A percentile compares a stretch with the other conserved stretches of the same genome.
phyloP scores from a whole-genome alignment of 2,797 vertebrate genomes.

The Sebastes taczanowskii region DNA sequence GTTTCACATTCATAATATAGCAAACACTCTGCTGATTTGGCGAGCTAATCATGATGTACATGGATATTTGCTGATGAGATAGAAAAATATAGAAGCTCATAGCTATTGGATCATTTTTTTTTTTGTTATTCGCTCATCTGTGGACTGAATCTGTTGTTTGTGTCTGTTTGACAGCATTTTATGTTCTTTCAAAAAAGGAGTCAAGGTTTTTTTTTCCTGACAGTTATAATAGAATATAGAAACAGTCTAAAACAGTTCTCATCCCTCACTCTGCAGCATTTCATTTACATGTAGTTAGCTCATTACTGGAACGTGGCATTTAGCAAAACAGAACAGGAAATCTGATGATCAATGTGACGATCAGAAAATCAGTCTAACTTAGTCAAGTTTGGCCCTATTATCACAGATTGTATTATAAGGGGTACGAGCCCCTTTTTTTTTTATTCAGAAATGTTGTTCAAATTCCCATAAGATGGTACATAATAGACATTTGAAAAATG shows the following conservation, averaged over 20 bases:
- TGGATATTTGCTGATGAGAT: not conserved
- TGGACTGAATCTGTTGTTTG: not conserved
- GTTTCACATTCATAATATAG: not conserved
- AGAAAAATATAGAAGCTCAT: no score
- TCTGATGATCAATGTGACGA: no score
- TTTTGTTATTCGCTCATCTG: not conserved
- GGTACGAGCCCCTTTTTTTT: no score
- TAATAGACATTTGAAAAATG: no score
- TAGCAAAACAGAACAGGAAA: no score
- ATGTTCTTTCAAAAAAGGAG: not conserved
- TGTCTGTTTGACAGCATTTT: not conserved
- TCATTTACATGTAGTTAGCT: not conserved
- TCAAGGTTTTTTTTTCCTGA: not conserved
- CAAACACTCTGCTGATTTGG: not conserved
- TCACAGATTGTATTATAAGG: not conserved
- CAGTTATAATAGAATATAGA: not conserved
- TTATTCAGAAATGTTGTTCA: no score
- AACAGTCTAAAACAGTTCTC: not conserved
- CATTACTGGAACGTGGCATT: not conserved
- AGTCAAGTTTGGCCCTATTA: not conserved
- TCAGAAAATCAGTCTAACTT: not conserved
- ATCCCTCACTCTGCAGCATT: not conserved
- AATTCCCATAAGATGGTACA: no score
- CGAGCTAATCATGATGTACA: not conserved
- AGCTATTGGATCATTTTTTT: no score